phyloP scores from a whole-genome alignment of 2,113 vertebrate genomes.

The Myiagra hebetior region DNA sequence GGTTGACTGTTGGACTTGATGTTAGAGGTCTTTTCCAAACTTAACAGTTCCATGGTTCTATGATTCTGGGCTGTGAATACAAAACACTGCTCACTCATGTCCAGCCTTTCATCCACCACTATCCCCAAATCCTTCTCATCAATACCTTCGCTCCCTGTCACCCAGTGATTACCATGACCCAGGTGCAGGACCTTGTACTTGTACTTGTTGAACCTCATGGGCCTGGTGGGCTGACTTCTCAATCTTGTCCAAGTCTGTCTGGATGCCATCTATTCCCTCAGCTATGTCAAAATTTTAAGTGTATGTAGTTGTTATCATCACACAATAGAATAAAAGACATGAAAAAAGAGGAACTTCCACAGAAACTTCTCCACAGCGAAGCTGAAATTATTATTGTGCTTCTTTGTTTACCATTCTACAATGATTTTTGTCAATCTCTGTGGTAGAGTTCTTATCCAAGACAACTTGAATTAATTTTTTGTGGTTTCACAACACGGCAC shows the following conservation, averaged over 20 bases:
- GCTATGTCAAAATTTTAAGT: background rate
- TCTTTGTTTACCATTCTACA: background rate
- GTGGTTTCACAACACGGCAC: background rate
- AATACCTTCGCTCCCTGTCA: rapidly evolving
- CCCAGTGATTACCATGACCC: background rate
- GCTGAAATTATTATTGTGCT: background rate
- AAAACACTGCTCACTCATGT: background rate
- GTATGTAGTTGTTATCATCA: background rate
- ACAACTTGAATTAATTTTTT: background rate
- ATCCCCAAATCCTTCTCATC: background rate
- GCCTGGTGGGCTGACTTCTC: background rate
- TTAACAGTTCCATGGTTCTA: background rate
- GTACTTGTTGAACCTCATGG: background rate
- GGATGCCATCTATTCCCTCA: background rate
- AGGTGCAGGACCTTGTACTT: too few species aligned
- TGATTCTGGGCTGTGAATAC: background rate
- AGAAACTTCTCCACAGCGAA: background rate
- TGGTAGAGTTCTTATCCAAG: background rate
- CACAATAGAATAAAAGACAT: background rate
- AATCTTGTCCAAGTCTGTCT: background rate
- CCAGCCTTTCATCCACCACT: background rate
- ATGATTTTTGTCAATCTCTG: background rate
- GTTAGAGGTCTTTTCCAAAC: background rate
- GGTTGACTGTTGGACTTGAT: rapidly evolving
- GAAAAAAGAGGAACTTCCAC: background rate